A percentile compares a stretch with the other conserved stretches of the same genome.
Evolutionary conservation across 2,113 vertebrate species (phyloP).

Genomic region (Gymnocephalus cernua): DNA sequence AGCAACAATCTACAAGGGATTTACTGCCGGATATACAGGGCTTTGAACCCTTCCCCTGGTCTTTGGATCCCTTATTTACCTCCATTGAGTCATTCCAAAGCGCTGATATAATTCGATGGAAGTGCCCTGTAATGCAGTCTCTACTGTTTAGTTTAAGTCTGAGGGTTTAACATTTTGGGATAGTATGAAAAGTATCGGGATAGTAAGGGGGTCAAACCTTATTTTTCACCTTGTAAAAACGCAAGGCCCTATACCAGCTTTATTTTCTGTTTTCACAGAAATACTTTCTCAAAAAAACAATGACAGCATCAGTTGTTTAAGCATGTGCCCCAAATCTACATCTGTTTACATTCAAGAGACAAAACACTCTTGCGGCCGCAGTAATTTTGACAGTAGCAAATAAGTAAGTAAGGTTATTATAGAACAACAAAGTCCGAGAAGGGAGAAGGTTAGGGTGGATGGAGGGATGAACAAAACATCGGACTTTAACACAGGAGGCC

Average conservation of each 20-base stretch:
- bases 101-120: constrained; percentile 65
- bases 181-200: background rate
- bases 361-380: too few species aligned
- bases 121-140: constrained; percentile 25
- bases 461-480: too few species aligned
- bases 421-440: background rate
- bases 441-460: background rate
- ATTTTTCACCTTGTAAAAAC: background rate
- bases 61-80: constrained; percentile 76
- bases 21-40: constrained; percentile 70
- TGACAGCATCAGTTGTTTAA: too few species aligned
- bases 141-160: background rate
- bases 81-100: constrained; percentile 63
- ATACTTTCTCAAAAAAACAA: too few species aligned
- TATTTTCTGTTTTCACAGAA: background rate
- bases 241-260: background rate
- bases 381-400: background rate
- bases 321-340: too few species aligned
- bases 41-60: constrained; percentile 70
- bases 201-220: background rate
- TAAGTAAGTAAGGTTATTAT: background rate
- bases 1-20: constrained; percentile 78
- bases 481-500: too few species aligned
- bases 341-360: too few species aligned
- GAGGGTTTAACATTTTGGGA: constrained; percentile 8